Percentiles rank a stretch among this genome's conserved stretches.
Evolutionary conservation across 2,113 vertebrate species (phyloP).

Genomic region (Nymphicus hollandicus): DNA sequence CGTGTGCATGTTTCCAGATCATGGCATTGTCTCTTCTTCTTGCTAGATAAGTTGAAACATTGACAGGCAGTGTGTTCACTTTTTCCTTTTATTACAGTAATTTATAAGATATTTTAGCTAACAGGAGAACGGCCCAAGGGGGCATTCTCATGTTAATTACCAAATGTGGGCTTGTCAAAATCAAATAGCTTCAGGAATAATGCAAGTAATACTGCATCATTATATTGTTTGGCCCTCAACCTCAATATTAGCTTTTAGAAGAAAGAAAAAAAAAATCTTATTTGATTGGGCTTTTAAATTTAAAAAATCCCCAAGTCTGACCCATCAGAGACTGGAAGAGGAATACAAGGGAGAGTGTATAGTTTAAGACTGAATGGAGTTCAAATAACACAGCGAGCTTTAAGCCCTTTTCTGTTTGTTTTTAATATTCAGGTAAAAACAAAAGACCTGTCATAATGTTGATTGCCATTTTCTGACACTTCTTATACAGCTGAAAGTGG

Average conservation of each 20-base stretch:
- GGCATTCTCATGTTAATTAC: slow-evolving; percentile 84
- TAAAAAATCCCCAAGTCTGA: slow-evolving; percentile 25
- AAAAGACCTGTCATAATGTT: slow-evolving; percentile 35
- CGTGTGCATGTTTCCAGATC: slow-evolving; percentile 65
- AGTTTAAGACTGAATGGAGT: slow-evolving; percentile 53
- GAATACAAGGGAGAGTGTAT: slow-evolving; percentile 15
- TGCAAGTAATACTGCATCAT: slow-evolving; percentile 76
- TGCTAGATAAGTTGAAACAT: slow-evolving; percentile 77
- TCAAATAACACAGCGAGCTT: not conserved
- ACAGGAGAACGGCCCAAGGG: slow-evolving; percentile 80
- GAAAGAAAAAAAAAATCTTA: not conserved
- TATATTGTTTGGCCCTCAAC: slow-evolving; percentile 80
- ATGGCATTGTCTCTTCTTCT: slow-evolving; percentile 73
- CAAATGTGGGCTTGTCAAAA: slow-evolving; percentile 85
- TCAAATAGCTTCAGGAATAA: slow-evolving; percentile 82
- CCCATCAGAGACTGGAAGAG: slow-evolving; percentile 29
- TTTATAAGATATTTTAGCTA: slow-evolving; percentile 86
- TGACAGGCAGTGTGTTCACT: slow-evolving; percentile 80
- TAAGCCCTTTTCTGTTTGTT: slow-evolving; percentile 11
- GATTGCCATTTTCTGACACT: slow-evolving; percentile 27
- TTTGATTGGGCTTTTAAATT: slow-evolving; percentile 70
- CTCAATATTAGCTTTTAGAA: slow-evolving; percentile 75
- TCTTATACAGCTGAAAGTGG: not conserved
- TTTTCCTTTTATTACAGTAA: slow-evolving; percentile 82
- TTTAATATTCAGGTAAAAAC: slow-evolving; percentile 2